Conservation (phyloP, 1,140 invertebrate species). For the Akabosia matsudoensis region DNA sequence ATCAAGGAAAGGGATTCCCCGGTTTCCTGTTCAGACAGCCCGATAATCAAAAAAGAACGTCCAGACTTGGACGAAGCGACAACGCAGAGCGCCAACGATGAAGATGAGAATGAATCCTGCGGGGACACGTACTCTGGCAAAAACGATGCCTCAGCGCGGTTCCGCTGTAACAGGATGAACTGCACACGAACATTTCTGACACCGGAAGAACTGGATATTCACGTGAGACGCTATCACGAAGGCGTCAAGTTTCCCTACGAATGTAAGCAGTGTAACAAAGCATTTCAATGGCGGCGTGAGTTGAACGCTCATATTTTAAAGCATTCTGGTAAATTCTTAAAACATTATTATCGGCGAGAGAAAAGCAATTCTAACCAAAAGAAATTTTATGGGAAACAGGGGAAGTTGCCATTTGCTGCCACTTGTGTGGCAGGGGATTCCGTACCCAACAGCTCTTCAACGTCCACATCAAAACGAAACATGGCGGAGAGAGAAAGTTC, state of each 20-base stretch:
- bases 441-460: not conserved
- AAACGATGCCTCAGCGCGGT: too few species aligned
- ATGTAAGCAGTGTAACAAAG: not conserved
- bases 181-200: not conserved
- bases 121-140: too few species aligned
- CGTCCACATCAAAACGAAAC: not conserved
- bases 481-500: not conserved
- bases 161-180: not conserved
- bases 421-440: not conserved
- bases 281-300: not conserved
- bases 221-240: not conserved
- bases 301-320: not conserved
- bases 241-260: not conserved
- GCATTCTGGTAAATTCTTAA: slow-evolving; percentile 2
- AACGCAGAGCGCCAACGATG: too few species aligned
- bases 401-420: not conserved
- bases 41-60: too few species aligned
- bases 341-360: not conserved
- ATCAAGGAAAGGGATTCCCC: too few species aligned
- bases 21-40: too few species aligned
- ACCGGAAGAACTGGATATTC: not conserved
- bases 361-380: not conserved
- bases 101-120: not conserved
- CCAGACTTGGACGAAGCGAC: too few species aligned
- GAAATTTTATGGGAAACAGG: not conserved